Evolutionary conservation across 1,140 invertebrate genomes (phyloP), one percentile per base, ranked within the genome.

Genomic region (Vanessa tameamea): DNA sequence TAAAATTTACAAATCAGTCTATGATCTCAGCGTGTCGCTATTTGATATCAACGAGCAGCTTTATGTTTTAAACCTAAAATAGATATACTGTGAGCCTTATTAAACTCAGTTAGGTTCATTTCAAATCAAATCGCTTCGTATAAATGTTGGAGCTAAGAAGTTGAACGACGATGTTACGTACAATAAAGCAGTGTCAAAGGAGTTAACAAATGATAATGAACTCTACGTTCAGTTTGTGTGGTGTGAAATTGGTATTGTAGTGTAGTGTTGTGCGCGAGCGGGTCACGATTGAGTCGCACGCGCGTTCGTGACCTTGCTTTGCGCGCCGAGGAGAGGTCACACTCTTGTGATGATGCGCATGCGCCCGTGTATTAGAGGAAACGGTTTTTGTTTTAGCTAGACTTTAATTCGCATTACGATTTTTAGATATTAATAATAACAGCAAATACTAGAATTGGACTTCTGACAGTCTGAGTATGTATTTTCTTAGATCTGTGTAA

Each of bases 281-380:
- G 89, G 88, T 91, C 89, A 91, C 89, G 88, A 91, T 82, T 84
- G 76, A 82, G 75, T 82, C 84, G 87, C 87, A 91, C 89, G 89
- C 88, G 88, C 86, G 89, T 86, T 90, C 89, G 87, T 91, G 89
- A 91, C 89, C 89, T 91, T 91, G 89, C 88, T 82, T 86, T 82
- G 87, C 73, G 84, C 87, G 84, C 87, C 81, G 82, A 78, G 75
- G 84, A 88, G 87, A 91, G 87, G 89, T 89, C 87, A 84, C 80
- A 89, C 82, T 86, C 81, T 85, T 84, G 87, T 83, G 85, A 81
- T 85, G 88, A 91, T 91, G 86, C 88, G 85, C 82, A 64, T 71
- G 69, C 68, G 57, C 72, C 50, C 47, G 65, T 57, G 15, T 72
- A 67, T 47, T 72, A 72, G 64, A 66, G 53, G 63, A 55, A 66